Conservation (phyloP, 1,140 invertebrate species). For the Octopus bimaculoides region DNA sequence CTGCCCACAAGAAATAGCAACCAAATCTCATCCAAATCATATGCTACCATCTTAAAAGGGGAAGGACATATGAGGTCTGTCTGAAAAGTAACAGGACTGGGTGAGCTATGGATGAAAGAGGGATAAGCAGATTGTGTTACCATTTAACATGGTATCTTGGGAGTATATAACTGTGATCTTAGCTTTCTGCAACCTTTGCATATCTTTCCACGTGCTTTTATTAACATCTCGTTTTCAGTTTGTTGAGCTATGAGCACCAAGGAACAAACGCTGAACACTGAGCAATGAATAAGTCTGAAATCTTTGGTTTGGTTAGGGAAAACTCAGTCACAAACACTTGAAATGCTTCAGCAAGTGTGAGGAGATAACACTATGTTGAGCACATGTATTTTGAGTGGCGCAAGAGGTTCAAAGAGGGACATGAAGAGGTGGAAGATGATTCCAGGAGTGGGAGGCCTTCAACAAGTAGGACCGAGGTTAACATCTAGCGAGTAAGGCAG, state of each 20-base stretch:
- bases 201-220: neutral
- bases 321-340: neutral
- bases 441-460: constrained; percentile 6
- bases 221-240: neutral
- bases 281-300: neutral
- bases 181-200: neutral
- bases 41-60: no score
- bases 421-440: constrained; percentile 2
- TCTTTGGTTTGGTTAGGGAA: neutral
- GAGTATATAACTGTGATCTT: neutral
- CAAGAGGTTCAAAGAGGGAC: neutral
- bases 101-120: no score
- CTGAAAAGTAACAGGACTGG: no score
- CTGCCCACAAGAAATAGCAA: no score
- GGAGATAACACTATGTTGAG: neutral
- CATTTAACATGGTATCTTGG: neutral
- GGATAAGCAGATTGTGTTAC: neutral
- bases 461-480: neutral
- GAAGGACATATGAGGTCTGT: no score
- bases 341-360: neutral
- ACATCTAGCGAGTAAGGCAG: neutral
- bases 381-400: neutral
- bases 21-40: no score
- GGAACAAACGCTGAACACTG: neutral
- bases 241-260: neutral